Percentiles rank a stretch among this genome's conserved stretches.
phyloP scores from a whole-genome alignment of 2,113 vertebrate species.

The Silurus meridionalis region DNA sequence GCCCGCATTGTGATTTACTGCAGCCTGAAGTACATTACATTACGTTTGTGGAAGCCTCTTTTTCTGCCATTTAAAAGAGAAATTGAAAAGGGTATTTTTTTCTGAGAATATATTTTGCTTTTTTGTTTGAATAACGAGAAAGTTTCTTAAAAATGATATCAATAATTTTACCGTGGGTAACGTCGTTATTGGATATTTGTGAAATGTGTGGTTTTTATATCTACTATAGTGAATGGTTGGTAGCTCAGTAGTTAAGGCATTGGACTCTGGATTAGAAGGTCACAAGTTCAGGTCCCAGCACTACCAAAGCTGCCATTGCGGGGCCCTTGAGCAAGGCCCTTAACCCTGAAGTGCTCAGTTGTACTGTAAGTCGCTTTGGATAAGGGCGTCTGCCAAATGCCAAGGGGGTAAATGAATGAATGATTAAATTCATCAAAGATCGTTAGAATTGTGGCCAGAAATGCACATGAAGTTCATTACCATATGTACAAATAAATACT shows the following conservation, averaged over 20 bases:
- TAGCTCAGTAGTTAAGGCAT: no score
- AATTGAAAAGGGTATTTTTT: slow-evolving; percentile 19
- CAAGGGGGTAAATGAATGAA: no score
- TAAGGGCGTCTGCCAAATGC: no score
- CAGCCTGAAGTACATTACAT: neutral
- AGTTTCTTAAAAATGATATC: neutral
- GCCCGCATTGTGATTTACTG: slow-evolving; percentile 1
- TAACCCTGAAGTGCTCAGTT: no score
- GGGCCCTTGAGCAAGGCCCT: no score
- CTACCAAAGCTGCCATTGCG: no score
- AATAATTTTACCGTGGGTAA: neutral
- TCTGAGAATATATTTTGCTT: neutral
- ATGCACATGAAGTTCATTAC: neutral
- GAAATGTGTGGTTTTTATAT: no score
- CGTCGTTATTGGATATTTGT: neutral
- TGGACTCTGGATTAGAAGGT: no score
- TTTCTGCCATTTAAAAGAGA: neutral
- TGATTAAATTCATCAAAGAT: neutral
- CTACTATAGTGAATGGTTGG: no score
- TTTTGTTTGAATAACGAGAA: slow-evolving; percentile 7
- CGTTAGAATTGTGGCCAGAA: neutral
- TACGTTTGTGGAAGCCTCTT: neutral
- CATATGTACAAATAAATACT: neutral
- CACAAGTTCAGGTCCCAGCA: no score
- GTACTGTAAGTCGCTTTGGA: no score